Evolutionary conservation across 2,113 vertebrate species (phyloP).

Genomic region (Uropsilus gracilis): DNA sequence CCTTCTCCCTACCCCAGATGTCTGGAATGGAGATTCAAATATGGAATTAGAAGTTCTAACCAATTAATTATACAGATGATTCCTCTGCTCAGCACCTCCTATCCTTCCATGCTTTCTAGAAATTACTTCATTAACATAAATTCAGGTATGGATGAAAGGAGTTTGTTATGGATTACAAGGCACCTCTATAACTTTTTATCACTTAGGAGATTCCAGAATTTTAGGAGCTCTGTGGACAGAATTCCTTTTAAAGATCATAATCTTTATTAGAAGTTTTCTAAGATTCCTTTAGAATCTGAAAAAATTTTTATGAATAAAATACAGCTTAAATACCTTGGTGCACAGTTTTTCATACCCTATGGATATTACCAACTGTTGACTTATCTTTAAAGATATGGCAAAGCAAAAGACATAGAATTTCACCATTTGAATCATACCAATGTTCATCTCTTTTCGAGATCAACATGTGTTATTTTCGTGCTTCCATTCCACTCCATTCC

Average conservation of each 20-base stretch:
- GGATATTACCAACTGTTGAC: not conserved
- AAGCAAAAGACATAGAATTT: not conserved
- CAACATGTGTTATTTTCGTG: not conserved
- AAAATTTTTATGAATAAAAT: not conserved
- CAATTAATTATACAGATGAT: not conserved
- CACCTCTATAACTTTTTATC: not conserved
- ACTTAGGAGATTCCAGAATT: not conserved
- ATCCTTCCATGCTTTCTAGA: not conserved
- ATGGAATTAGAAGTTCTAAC: not conserved
- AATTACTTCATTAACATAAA: not conserved
- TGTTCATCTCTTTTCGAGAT: not conserved
- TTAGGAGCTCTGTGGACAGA: not conserved
- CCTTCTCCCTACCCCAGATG: not conserved
- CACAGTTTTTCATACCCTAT: not conserved
- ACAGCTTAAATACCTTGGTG: not conserved
- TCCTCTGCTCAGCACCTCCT: not conserved
- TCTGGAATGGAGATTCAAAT: not conserved
- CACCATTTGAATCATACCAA: not conserved
- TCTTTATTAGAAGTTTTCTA: not conserved
- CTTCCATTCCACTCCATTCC: not conserved
- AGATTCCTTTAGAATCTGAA: not conserved
- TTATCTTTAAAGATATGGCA: not conserved
- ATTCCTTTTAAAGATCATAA: constrained; percentile 11
- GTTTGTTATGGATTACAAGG: not conserved
- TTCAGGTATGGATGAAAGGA: not conserved